Evolutionary conservation across 2,797 vertebrate genomes (phyloP).

Genomic region (Halcyon smyrnensis): DNA sequence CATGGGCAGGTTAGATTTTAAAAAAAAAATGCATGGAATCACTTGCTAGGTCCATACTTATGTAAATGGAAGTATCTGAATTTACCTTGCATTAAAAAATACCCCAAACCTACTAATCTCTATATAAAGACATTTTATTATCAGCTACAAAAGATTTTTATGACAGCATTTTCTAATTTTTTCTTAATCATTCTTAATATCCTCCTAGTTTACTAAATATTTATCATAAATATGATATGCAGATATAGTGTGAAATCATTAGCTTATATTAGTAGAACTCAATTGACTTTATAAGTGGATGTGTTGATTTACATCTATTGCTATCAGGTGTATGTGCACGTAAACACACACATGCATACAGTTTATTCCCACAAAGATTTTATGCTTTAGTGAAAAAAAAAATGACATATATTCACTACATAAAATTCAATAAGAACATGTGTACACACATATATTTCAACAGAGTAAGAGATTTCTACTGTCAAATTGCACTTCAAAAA

Average conservation of each 20-base stretch:
- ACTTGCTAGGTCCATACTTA: not conserved
- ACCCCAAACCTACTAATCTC: not conserved
- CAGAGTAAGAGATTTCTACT: conserved; percentile 3
- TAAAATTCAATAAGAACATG: not conserved
- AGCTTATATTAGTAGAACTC: not conserved
- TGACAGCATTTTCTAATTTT: not conserved
- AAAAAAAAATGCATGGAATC: conserved; percentile 51
- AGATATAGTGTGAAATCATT: not conserved
- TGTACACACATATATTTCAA: not conserved
- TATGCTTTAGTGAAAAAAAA: not conserved
- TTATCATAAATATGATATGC: not conserved
- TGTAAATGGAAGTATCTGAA: conserved; percentile 42
- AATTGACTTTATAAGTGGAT: not conserved
- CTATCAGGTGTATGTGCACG: not conserved
- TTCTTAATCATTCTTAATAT: not conserved
- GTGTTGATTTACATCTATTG: not conserved
- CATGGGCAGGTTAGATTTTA: conserved; percentile 15
- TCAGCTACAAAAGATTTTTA: not conserved
- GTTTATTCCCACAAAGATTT: not conserved
- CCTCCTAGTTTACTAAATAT: not conserved
- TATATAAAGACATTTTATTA: not conserved
- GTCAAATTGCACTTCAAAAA: not conserved
- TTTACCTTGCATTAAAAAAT: conserved; percentile 7
- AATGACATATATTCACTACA: not conserved
- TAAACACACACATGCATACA: not conserved